Base-by-base conservation (phyloP, 30 jellyfish, hydroid and myxozoan genomes). In the Pelagia noctiluca region DNA sequence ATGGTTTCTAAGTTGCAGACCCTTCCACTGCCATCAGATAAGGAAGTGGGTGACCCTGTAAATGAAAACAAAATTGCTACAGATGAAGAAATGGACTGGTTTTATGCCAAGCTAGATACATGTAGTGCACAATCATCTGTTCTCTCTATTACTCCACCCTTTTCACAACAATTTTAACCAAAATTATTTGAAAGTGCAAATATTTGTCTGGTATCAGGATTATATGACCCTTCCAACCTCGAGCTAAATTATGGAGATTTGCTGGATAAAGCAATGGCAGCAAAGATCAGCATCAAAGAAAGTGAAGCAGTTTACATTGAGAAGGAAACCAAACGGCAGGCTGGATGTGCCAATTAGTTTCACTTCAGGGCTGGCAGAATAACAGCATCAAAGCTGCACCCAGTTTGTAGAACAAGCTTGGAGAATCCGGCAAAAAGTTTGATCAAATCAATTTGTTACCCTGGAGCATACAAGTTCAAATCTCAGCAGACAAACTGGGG, bases 401-500 rank as follows among this genome's bases (percentile, higher is more conserved):
- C 75, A 18, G 75, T 62, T 62, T 21, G 35, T 13, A 67, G 80
- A 67, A 67, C 65, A 67, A 19, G 23, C 68, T 24, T 28, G 11
- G 67, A n/a, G 12, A 8, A 35, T n/a, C 80, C 67, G 13, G 12
- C 72, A 22, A 8, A 4, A 8, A 60, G 72, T 60, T 24, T 60
- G 11, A 60, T 60, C 8, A 60, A 60, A 60, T 4, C 22, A 5
- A 26, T 60, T 60, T 60, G 72, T n/a, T 60, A 60, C 23, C 35
- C 72, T 4, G 72, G 21, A 26, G 23, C 8, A 8, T 5, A 16
- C 72, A 60, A 60, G 72, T 60, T 60, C 72, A 4, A n/a, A n/a
- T 60, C 72, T 4, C 8, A n/a, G 72, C 72, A 60, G 72, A 60
- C 72, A 60, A n/a, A 60, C 22, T 60, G 72, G 72, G 72, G 72